A percentile compares a stretch with the other conserved stretches of the same genome.
Evolutionary conservation across 2,797 vertebrate genomes (phyloP).

Genomic region (Enoplosus armatus): DNA sequence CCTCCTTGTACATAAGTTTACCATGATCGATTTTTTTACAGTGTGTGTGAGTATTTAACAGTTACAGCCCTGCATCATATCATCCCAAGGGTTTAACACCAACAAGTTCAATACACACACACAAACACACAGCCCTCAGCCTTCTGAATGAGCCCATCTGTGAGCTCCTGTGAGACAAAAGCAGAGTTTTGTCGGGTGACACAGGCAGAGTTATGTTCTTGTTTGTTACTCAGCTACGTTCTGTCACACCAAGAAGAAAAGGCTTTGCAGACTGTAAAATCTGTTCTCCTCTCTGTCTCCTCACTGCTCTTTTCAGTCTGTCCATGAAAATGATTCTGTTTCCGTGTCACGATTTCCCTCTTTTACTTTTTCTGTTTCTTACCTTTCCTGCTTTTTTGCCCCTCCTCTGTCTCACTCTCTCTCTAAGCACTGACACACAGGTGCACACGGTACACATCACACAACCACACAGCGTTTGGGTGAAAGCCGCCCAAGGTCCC

Average conservation of each 20-base stretch:
- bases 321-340: not conserved
- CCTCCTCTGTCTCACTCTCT: conserved; percentile 11
- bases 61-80: conserved; percentile 41
- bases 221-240: conserved; percentile 43
- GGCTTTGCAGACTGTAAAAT: conserved; percentile 28
- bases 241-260: conserved; percentile 48
- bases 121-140: conserved; percentile 23
- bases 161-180: conserved; percentile 76
- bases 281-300: conserved; percentile 12
- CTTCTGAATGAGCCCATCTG: conserved; percentile 82
- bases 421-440: conserved; percentile 23
- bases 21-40: conserved; percentile 61
- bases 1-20: conserved; percentile 62
- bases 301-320: conserved; percentile 17
- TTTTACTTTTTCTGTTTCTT: not conserved
- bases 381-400: conserved; percentile 1
- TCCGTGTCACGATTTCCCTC: not conserved
- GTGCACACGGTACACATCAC: conserved; percentile 25
- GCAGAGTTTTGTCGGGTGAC: conserved; percentile 60
- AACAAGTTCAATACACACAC: conserved; percentile 35
- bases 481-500: conserved; percentile 54
- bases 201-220: conserved; percentile 54
- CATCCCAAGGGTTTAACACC: conserved; percentile 39
- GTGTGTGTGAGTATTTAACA: conserved; percentile 43
- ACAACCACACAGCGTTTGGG: conserved; percentile 35